Percentiles rank a stretch among this genome's conserved stretches.
Evolutionary conservation across 2,797 vertebrate genomes (phyloP).

Genomic region (Poeciliopsis paucimaculata): DNA sequence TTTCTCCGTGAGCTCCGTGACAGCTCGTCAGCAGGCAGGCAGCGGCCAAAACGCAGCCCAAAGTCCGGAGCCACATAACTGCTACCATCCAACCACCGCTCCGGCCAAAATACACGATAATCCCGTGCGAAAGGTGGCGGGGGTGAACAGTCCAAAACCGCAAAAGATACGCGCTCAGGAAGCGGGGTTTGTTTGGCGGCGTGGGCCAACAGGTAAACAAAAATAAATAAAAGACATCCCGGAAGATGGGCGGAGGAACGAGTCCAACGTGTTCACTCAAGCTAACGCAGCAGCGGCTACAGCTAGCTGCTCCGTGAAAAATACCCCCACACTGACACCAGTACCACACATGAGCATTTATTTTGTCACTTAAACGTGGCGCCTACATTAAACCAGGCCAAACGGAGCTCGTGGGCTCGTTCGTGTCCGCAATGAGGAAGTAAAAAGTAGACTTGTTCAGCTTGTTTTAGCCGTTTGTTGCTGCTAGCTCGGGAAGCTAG

Average conservation of each 20-base stretch:
- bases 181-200: slow-evolving; percentile 64
- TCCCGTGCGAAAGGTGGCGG: slow-evolving; percentile 30
- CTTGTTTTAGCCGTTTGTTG: slow-evolving; percentile 34
- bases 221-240: slow-evolving; percentile 77
- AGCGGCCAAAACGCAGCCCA: slow-evolving; percentile 69
- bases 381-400: neutral
- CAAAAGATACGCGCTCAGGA: slow-evolving; percentile 51
- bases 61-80: slow-evolving; percentile 80
- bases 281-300: slow-evolving; percentile 57
- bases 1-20: slow-evolving; percentile 73
- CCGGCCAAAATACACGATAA: slow-evolving; percentile 39
- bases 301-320: slow-evolving; percentile 50
- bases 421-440: neutral
- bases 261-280: slow-evolving; percentile 76
- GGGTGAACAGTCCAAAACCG: slow-evolving; percentile 23
- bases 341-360: neutral
- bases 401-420: neutral
- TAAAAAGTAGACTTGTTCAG: slow-evolving; percentile 6
- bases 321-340: slow-evolving; percentile 7
- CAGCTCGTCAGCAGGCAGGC: slow-evolving; percentile 69
- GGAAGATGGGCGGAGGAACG: slow-evolving; percentile 79
- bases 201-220: slow-evolving; percentile 74
- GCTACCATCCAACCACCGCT: slow-evolving; percentile 50
- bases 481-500: slow-evolving; percentile 38
- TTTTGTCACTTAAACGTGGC: neutral